Percentiles rank a stretch among this genome's conserved stretches.
phyloP scores from a whole-genome alignment of 2,113 vertebrate species.

The Perca schrenkii region DNA sequence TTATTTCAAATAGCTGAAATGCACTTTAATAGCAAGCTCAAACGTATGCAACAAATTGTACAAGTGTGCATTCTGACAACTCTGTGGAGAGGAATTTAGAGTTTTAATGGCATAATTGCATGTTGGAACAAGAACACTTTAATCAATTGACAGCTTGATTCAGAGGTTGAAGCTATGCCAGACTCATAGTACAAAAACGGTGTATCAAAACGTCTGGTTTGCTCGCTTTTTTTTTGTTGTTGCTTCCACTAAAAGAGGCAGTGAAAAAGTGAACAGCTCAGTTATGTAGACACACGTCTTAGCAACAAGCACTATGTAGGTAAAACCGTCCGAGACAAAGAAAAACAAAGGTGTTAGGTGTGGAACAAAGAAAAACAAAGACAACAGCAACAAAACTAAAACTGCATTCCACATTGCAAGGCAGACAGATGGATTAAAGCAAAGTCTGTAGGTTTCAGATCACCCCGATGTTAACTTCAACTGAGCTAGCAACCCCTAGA shows the following conservation, averaged over 20 bases:
- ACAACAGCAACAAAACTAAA: not conserved
- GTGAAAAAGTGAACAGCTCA: not conserved
- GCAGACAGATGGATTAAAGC: conserved; percentile 62
- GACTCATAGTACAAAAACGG: not conserved
- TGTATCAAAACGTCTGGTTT: not conserved
- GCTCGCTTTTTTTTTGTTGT: not conserved
- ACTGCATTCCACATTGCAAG: conserved; percentile 34
- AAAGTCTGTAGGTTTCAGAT: conserved; percentile 59
- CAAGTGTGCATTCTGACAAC: conserved; percentile 2
- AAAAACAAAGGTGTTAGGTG: conserved; percentile 14
- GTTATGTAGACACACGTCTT: conserved; percentile 20
- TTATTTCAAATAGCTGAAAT: not conserved
- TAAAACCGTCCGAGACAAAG: conserved; percentile 12
- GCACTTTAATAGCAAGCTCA: not conserved
- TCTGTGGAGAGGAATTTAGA: conserved; percentile 27
- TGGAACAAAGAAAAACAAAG: conserved; percentile 37
- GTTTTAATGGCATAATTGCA: conserved; percentile 31
- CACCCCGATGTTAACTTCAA: conserved; percentile 63
- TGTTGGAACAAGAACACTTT: conserved; percentile 35
- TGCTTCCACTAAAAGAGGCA: conserved; percentile 17
- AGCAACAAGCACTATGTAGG: not conserved
- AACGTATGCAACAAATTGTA: not conserved
- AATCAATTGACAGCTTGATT: conserved; percentile 15
- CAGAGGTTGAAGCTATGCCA: conserved; percentile 26
- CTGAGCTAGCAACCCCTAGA: conserved; percentile 43